phyloP scores from a whole-genome alignment of 2,113 vertebrate species.

The Tragelaphus scriptus region DNA sequence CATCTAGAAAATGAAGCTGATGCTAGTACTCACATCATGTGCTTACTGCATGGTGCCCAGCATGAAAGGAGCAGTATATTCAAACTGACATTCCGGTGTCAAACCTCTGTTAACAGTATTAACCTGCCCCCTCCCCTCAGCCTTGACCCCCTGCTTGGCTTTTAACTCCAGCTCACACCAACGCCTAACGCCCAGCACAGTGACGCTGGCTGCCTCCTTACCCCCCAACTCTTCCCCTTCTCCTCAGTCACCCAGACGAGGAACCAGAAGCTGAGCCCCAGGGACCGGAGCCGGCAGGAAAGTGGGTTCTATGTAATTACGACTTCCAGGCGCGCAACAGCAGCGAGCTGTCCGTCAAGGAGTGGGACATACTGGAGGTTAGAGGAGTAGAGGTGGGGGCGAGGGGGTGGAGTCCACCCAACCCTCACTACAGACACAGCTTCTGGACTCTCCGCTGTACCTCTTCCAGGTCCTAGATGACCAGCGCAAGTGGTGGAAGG shows the following conservation, averaged over 20 bases:
- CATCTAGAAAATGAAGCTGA: not conserved
- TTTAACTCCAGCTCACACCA: conserved; percentile 38
- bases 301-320: conserved; percentile 82
- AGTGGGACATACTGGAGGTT: conserved; percentile 87
- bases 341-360: conserved; percentile 89
- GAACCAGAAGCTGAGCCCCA: conserved; percentile 18
- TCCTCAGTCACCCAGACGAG: conserved; percentile 27
- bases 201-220: not conserved
- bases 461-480: conserved; percentile 69
- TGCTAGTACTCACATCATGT: too few relatives aligned
- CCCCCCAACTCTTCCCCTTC: not conserved
- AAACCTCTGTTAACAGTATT: conserved; percentile 19
- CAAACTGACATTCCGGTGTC: not conserved
- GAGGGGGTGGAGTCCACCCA: not conserved
- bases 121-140: not conserved
- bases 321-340: conserved; percentile 91
- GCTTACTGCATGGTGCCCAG: not conserved
- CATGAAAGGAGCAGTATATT: not conserved
- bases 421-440: not conserved
- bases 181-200: not conserved
- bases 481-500: conserved; percentile 77
- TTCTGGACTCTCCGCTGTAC: not conserved
- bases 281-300: not conserved
- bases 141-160: conserved; percentile 21
- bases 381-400: not conserved